These are phyloP conservation scores for Clivina fossor DNA, from an alignment of 2,888 invertebrate species.

Conservation along the genomic window DNA sequence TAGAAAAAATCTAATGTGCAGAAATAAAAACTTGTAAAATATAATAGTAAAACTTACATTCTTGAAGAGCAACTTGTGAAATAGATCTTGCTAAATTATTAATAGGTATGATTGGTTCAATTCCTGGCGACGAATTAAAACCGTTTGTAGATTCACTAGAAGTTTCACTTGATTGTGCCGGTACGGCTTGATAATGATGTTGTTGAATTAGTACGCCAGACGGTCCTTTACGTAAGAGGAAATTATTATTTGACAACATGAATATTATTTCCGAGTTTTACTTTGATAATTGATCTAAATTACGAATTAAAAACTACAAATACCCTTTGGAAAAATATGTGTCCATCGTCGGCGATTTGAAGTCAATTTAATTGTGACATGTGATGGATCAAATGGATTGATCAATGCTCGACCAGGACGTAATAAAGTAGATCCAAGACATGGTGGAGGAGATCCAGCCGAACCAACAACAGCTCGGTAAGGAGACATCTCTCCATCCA, in stretches of 20 bases:
- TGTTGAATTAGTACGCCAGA: slow-evolving; percentile 90
- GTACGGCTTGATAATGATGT: slow-evolving; percentile 88
- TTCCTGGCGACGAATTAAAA: slow-evolving; percentile 43
- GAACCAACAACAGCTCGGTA: slow-evolving; percentile 60
- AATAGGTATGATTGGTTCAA: slow-evolving; percentile 9
- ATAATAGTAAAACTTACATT: slow-evolving; percentile 52
- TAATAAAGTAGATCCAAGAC: slow-evolving; percentile 48
- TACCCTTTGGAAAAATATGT: slow-evolving; percentile 94
- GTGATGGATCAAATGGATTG: slow-evolving; percentile 98
- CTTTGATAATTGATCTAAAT: too few relatives aligned
- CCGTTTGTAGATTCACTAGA: slow-evolving; percentile 34
- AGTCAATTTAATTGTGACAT: slow-evolving; percentile 93
- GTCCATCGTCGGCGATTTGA: slow-evolving; percentile 96
- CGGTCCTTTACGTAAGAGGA: slow-evolving; percentile 63
- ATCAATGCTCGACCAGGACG: slow-evolving; percentile 85
- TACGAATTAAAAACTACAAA: background rate
- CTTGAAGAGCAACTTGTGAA: slow-evolving; percentile 52
- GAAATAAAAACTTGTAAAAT: slow-evolving; percentile 11
- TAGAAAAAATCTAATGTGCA: background rate
- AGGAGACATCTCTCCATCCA: slow-evolving; percentile 57
- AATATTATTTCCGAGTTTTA: too few relatives aligned
- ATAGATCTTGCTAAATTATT: slow-evolving; percentile 22
- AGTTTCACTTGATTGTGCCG: slow-evolving; percentile 55
- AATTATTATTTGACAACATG: slow-evolving; percentile 15
- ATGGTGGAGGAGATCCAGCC: slow-evolving; percentile 56